Base-by-base conservation (phyloP, 2,797 vertebrate species). In the Babyrousa celebensis region DNA sequence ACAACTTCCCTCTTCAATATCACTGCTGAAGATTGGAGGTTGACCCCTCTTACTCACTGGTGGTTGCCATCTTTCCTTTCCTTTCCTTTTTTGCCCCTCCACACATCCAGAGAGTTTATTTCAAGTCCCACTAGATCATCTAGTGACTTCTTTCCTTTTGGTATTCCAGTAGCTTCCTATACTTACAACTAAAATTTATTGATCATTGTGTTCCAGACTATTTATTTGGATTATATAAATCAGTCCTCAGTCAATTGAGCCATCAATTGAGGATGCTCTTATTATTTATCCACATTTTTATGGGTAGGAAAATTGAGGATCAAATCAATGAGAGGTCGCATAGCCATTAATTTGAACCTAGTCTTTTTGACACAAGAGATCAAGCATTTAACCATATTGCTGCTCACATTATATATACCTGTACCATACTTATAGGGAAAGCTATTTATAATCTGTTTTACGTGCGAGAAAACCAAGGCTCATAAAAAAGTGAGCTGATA, bases 111-210 rank as follows among this genome's bases (percentile, higher is more conserved):
- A 54, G 48, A 62, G 48, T 68, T 92, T 62, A 62, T 63, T 85
- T 85, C 29, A 68, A 79, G 20, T 14, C 29, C 43, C 60, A 67
- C 5, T 85, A 80, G 32, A 52, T 77, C 74, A n/a, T 68, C 32
- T 85, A 80, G 48, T 96, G 56, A 91, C 86, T 94, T 88, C 29
- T 65, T 86, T 93, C 48, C 40, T 94, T 83, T 71, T 67, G n/a
- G n/a, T 74, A 70, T 77, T 91, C 32, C 36, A 90, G 2, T 79
- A 56, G 32, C 17, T 32, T 80, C 43, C 43, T 86, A 3, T 52
- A 63, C 71, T 85, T 78, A 60, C n/a, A 67, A 9, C n/a, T 74
- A 56, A 80, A 29, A 63, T 74, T 85, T 75, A 79, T 83, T 87
- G 23, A 79, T 36, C 27, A 74, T 58, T 72, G 12, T 83, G 15